Evolutionary conservation across 2,113 vertebrate species (phyloP).

Genomic region (Strix aluco): DNA sequence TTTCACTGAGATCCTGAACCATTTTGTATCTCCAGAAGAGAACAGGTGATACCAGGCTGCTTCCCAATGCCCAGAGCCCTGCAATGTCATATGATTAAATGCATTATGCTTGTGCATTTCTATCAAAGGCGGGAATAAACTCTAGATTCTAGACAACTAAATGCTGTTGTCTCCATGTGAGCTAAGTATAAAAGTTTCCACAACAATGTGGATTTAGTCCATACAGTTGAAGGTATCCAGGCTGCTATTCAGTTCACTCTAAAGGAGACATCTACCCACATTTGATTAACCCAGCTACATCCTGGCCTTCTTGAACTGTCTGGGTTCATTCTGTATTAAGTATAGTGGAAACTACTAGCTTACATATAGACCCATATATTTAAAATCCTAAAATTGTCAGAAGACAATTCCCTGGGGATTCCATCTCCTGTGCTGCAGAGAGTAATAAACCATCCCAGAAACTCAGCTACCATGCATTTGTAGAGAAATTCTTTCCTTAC

Average conservation of each 20-base stretch:
- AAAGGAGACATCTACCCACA: not conserved
- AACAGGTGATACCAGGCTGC: not conserved
- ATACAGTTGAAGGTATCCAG: not conserved
- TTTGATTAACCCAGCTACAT: not conserved
- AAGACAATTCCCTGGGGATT: not conserved
- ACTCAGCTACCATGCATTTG: not conserved
- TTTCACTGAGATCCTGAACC: not conserved
- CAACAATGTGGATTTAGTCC: not conserved
- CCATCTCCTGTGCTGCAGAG: not conserved
- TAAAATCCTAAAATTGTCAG: not conserved
- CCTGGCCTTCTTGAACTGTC: not conserved
- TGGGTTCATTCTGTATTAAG: not conserved
- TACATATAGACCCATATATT: not conserved
- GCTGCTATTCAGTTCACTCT: not conserved
- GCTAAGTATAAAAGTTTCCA: not conserved
- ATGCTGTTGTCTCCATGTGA: not conserved
- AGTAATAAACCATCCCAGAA: not conserved
- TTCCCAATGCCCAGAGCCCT: not conserved
- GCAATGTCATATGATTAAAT: not conserved
- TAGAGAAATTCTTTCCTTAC: not conserved
- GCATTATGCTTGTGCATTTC: accelerated
- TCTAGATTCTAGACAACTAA: not conserved
- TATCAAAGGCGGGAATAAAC: not conserved
- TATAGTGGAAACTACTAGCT: not conserved
- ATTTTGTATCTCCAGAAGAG: not conserved